Base-by-base conservation (phyloP, 2,113 vertebrate species). In the Ceratotherium simum region DNA sequence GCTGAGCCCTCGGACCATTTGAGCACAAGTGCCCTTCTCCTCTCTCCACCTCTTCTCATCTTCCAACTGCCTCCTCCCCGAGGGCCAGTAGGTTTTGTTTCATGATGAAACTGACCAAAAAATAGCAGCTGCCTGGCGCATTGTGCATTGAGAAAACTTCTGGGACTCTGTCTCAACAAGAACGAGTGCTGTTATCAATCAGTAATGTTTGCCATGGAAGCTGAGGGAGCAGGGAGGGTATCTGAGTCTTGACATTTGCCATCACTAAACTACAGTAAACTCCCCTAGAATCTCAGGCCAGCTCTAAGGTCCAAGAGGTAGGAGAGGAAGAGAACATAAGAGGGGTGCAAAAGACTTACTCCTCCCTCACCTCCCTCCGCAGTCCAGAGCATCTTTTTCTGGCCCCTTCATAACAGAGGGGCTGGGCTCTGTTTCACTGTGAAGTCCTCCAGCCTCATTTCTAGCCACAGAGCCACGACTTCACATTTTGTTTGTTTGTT, bases 51-150 rank as follows among this genome's bases (percentile, higher is more conserved):
- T 62, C 42, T 94, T 90, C 46, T 87, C 82, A 65, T 88, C 75
- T 93, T 82, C 73, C 29, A 85, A n/a, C 72, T 14, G 69, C 67
- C 58, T 90, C 60, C 10, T 5, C 29, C 69, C 69, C 16, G 10
- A 83, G 5, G 31, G 70, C 20, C 54, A 54, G 9, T 27, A 42
- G 11, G 36, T 51, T 95, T 96, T 64, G 82, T 39, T 76, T 87
- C 78, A 75, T 23, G n/a, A 69, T 70, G 31, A 92, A 95, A 95
- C 8, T 75, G 33, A 88, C 14, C 18, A 90, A 93, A 95, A 93
- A 58, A 60, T n/a, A 83, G 58, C 31, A 83, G 33, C 70, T 96
- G 33, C 90, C 82, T 65, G 18, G 27, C 70, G 39, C 11, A 27
- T 1, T 84, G 16, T 79, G 73, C 70, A 95, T 0, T 73, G 72